A percentile compares a stretch with the other conserved stretches of the same genome.
These are phyloP conservation scores for Burhinus oedicnemus DNA, from an alignment of 2,113 vertebrate genomes.

Conservation along the genomic window DNA sequence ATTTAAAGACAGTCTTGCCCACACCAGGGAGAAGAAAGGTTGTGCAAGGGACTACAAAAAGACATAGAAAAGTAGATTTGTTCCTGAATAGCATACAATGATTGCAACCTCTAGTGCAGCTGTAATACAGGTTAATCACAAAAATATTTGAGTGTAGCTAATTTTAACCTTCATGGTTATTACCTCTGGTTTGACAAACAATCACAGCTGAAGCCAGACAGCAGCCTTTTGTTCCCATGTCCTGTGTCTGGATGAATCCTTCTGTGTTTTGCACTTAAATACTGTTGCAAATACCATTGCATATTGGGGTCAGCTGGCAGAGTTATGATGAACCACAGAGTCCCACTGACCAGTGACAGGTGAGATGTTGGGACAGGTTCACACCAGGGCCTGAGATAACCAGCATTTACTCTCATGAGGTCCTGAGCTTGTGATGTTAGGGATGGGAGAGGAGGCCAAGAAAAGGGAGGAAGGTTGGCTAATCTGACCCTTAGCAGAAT, in stretches of 20 bases:
- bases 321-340: neutral
- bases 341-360: neutral
- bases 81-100: neutral
- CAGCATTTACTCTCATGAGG: neutral
- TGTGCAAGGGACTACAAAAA: neutral
- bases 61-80: neutral
- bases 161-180: neutral
- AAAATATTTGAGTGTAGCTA: neutral
- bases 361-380: neutral
- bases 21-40: fast-evolving
- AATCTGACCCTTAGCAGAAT: neutral
- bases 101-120: neutral
- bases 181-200: neutral
- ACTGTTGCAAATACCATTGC: neutral
- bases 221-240: neutral
- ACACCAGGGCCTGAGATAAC: neutral
- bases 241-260: neutral
- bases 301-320: neutral
- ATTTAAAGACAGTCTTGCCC: neutral
- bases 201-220: neutral
- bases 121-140: neutral
- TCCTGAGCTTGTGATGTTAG: neutral
- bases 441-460: neutral
- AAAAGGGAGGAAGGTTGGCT: neutral
- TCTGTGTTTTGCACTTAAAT: neutral